Conservation (phyloP, 2,797 vertebrate genomes). For the Cynodonichthys magdalenae region DNA sequence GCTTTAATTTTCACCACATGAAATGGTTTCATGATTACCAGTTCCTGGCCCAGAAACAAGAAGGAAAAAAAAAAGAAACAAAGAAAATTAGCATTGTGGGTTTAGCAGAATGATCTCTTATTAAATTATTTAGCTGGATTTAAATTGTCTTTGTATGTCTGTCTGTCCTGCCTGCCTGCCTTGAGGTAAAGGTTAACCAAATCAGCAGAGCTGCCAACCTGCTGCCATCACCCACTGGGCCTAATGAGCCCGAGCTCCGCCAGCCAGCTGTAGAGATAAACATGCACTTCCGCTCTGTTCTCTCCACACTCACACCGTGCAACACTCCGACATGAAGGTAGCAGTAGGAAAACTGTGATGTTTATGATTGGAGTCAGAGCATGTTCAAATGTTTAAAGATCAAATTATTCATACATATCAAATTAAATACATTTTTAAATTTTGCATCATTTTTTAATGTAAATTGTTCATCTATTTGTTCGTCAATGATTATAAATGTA, state of each 20-base stretch:
- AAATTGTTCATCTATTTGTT: too few species aligned
- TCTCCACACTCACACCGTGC: slow-evolving; percentile 1
- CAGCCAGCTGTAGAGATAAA: slow-evolving; percentile 35
- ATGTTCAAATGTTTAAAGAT: slow-evolving; percentile 29
- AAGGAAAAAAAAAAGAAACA: background rate
- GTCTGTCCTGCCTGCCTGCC: slow-evolving; percentile 36
- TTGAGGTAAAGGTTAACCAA: slow-evolving; percentile 79
- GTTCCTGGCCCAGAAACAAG: slow-evolving; percentile 2
- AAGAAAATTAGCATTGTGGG: slow-evolving; percentile 8
- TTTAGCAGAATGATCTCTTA: slow-evolving; percentile 19
- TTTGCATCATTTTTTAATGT: background rate
- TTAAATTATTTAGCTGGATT: slow-evolving; percentile 41
- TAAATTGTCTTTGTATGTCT: slow-evolving; percentile 43
- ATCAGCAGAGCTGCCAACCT: slow-evolving; percentile 72
- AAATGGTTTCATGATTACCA: slow-evolving; percentile 28
- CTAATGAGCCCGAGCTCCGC: slow-evolving; percentile 69
- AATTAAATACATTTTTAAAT: background rate
- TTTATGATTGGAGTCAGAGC: slow-evolving; percentile 5
- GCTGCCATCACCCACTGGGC: slow-evolving; percentile 69
- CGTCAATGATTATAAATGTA: too few species aligned
- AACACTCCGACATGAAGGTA: slow-evolving; percentile 1
- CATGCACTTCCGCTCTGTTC: slow-evolving; percentile 11
- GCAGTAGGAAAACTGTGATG: slow-evolving; percentile 7
- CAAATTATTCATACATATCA: background rate
- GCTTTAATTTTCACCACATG: slow-evolving; percentile 19